Base-by-base conservation (phyloP, 2,113 vertebrate species). In the Callipepla squamata region DNA sequence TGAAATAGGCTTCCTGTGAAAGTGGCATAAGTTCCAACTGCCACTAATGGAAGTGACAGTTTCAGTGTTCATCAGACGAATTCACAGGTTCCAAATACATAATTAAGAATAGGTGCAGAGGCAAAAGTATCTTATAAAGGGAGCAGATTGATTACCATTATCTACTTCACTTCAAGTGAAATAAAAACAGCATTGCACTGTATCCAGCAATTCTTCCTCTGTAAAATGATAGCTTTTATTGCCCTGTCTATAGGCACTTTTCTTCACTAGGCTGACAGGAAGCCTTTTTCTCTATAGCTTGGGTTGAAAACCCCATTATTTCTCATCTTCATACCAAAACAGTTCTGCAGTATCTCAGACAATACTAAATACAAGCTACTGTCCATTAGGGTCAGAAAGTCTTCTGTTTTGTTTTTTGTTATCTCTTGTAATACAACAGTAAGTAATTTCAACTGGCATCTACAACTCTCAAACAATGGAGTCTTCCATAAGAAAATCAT, bases 321-420 rank as follows among this genome's bases (percentile, higher is more conserved):
- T 80, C 57, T 48, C 25, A 18, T 50, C 48, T 63, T 51, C 45
- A 61, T 51, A 89, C 55, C 42, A 65, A 79, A 93, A 81, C 8
- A 51, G 14, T 38, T 11, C 23, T 74, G 30, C 14, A 42, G 3
- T 51, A 28, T 20, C 47, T 84, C 42, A 63, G 44, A 69, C 13
- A 34, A 28, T 16, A 66, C 11, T 20, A 8, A 25, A 47, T 17
- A 6, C 51, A 87, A 92, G 3, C 14, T 78, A 15, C 50, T 75
- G 45, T 6, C 4, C 59, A 3, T 42, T 61, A 38, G 6, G 13
- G 22, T 72, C 48, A 84, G 32, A 67, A 91, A 79, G 9, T 28
- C 28, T 32, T 55, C 21, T 2, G 2, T 3, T 0, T 4, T 36
- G 70, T 77, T 79, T 2, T 2, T 4, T 0, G 4, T 47, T 74